A percentile compares a stretch with the other conserved stretches of the same genome.
Conservation (phyloP, 2,113 vertebrate genomes). For the Acanthochromis polyacanthus region DNA sequence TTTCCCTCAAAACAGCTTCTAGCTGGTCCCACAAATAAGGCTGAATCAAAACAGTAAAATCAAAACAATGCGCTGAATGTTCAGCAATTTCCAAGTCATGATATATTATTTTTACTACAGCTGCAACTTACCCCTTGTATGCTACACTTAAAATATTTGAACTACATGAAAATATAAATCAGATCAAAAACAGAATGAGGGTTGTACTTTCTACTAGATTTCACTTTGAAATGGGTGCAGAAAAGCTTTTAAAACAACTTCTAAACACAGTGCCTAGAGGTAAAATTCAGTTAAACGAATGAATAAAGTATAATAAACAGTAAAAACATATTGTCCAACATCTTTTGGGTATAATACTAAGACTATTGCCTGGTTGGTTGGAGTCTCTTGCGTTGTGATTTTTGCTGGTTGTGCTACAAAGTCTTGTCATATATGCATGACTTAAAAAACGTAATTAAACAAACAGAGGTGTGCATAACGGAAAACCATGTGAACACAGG, state of each 20-base stretch:
- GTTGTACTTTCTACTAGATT: neutral
- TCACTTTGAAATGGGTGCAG: neutral
- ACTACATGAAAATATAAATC: too few relatives aligned
- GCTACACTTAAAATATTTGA: neutral
- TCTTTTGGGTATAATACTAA: too few relatives aligned
- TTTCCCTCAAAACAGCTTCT: neutral
- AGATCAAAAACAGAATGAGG: neutral
- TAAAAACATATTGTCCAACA: too few relatives aligned
- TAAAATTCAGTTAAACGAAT: neutral
- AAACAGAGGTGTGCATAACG: conserved; percentile 1
- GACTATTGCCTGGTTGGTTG: neutral
- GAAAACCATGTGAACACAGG: conserved; percentile 37
- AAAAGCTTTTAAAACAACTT: neutral
- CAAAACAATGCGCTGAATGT: neutral
- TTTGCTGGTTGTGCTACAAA: neutral
- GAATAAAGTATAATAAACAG: neutral
- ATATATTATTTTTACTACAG: neutral
- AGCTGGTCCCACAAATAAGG: neutral
- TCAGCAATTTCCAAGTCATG: neutral
- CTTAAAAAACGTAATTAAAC: conserved; percentile 6
- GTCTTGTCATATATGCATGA: neutral
- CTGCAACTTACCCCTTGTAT: neutral
- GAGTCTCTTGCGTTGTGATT: neutral
- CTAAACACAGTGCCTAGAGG: neutral
- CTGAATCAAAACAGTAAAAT: neutral